Conservation (phyloP, 2,113 vertebrate species). For the Platichthys stellatus region DNA sequence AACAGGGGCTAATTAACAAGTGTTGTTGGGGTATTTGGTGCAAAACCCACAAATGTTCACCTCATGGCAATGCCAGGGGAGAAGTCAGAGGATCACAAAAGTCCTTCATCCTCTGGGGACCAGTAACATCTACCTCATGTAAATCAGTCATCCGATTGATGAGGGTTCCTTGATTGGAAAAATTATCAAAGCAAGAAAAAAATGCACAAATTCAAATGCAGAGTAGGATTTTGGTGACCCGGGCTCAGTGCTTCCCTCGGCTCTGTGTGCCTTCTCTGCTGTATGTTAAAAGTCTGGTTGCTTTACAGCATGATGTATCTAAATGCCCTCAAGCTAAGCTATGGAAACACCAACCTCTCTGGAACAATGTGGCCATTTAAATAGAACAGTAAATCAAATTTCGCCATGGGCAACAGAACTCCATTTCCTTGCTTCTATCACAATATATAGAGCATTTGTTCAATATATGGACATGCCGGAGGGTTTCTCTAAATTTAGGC, state of each 20-base stretch:
- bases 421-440: constrained; percentile 55
- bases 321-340: constrained; percentile 46
- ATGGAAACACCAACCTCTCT: constrained; percentile 50
- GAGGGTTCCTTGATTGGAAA: neutral
- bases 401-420: constrained; percentile 53
- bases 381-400: constrained; percentile 73
- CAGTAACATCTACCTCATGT: no score
- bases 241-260: constrained; percentile 10
- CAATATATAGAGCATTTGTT: constrained; percentile 51
- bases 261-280: neutral
- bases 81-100: neutral
- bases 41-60: no score
- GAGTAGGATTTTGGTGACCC: constrained; percentile 1
- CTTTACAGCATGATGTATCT: constrained; percentile 53
- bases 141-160: no score
- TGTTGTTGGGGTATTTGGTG: no score
- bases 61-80: neutral
- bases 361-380: constrained; percentile 61
- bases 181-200: neutral
- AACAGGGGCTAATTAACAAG: no score
- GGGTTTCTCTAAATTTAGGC: constrained; percentile 52
- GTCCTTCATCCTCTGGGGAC: neutral
- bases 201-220: neutral
- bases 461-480: constrained; percentile 56
- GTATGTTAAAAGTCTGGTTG: constrained; percentile 52